A percentile compares a stretch with the other conserved stretches of the same genome.
phyloP scores from a whole-genome alignment of 2,797 vertebrate species.

The Parauchenoglanis punctatus region DNA sequence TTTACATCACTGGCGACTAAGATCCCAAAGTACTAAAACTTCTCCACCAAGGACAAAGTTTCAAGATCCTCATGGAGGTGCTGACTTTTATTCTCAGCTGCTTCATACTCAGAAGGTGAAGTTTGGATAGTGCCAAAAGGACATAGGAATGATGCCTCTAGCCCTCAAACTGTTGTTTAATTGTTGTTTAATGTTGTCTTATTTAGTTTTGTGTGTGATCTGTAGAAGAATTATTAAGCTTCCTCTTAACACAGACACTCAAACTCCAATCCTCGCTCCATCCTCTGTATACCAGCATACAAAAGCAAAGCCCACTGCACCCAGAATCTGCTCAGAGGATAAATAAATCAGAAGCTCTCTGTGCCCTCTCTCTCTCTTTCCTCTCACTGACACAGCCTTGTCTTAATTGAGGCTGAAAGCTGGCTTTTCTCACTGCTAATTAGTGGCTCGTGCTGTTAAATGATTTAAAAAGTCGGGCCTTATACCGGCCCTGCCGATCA shows the following conservation, averaged over 20 bases:
- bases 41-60: neutral
- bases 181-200: too few relatives aligned
- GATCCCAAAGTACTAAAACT: neutral
- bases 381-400: slow-evolving; percentile 75
- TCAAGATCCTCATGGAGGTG: neutral
- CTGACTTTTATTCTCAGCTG: neutral
- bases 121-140: neutral
- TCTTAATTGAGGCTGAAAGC: slow-evolving; percentile 83
- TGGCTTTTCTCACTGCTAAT: slow-evolving; percentile 78
- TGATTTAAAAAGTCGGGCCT: slow-evolving; percentile 84
- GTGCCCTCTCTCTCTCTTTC: slow-evolving; percentile 46
- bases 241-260: slow-evolving; percentile 37
- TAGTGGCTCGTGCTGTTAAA: slow-evolving; percentile 85
- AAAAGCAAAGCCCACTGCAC: slow-evolving; percentile 66
- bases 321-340: slow-evolving; percentile 77
- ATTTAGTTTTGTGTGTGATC: neutral
- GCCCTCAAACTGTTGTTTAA: neutral
- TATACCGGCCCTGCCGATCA: slow-evolving; percentile 74
- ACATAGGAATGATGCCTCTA: neutral
- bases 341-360: slow-evolving; percentile 75
- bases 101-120: neutral
- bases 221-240: neutral
- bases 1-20: neutral
- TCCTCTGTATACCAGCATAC: slow-evolving; percentile 63
- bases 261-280: slow-evolving; percentile 8